Evolutionary conservation across 1,140 invertebrate genomes (phyloP), one percentile per base, ranked within the genome.

Genomic region (Drosophila athabasca): DNA sequence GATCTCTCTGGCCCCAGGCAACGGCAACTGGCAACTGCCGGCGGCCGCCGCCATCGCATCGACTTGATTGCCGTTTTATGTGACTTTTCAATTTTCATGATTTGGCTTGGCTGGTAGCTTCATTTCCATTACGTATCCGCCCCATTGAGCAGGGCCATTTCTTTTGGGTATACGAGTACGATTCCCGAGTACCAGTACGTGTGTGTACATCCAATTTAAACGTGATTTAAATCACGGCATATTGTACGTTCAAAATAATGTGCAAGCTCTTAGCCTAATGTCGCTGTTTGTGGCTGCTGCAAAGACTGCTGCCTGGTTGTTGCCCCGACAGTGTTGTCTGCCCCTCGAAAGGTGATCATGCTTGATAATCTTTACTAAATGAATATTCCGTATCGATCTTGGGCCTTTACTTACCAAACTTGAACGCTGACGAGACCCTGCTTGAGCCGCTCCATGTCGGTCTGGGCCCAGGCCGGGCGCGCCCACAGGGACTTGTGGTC

Each of bases 401-500:
- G 2, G 13, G 3, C 11, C 8, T 22, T n/a, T 15, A 80, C 80
- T 77, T 48, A 91, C 94, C 94, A 95, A 76, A 95, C 94, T 93
- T 97, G 97, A 49, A 95, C 97, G 46, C 96, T 97, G 52, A 98
- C 94, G 76, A 95, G 94, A 48, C 97, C 97, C 76, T 95, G 93
- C 73, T 94, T 93, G 59, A 98, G 93, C 89, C 97, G 94, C 48
- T 96, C 96, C 75, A 98, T 95, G 92, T 98, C 97, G 1, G 97
- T 98, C 81, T 98, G 97, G 77, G 96, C 96, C 95, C 95, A 96
- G 80, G 94, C 94, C 85, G 94, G 95, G 71, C 94, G 94, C 46
- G 95, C 94, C 96, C 96, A 97, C 59, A 96, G 95, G 62, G 96
- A 95, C 45, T 96, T 93, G 44, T 94, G 93, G 55, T 94, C 94